Conservation (phyloP, 1,140 invertebrate genomes). For the Scaptomyza hsui region DNA sequence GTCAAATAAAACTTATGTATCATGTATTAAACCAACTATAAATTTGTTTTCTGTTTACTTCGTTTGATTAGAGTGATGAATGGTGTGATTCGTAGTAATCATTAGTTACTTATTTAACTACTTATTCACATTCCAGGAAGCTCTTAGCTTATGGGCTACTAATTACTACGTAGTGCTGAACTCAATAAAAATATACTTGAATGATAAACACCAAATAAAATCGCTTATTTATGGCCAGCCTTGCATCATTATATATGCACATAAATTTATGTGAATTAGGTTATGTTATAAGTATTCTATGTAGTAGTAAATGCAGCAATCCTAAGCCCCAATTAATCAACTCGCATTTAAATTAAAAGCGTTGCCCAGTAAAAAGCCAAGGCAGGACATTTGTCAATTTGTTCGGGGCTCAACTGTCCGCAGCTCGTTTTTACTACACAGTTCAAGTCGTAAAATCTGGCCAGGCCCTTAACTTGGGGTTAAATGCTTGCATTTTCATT, state of each 20-base stretch:
- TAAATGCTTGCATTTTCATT: conserved; percentile 45
- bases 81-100: conserved; percentile 16
- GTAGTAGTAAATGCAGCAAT: conserved; percentile 25
- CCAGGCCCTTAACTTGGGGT: not conserved
- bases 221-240: conserved; percentile 66
- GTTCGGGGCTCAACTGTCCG: conserved; percentile 30
- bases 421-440: conserved; percentile 49
- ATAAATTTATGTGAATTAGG: conserved; percentile 69
- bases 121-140: conserved; percentile 51
- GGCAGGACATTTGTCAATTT: conserved; percentile 67
- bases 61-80: conserved; percentile 12
- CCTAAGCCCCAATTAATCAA: conserved; percentile 72
- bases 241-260: conserved; percentile 68
- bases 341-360: conserved; percentile 51
- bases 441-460: conserved; percentile 1
- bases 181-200: conserved; percentile 49
- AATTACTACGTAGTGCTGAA: conserved; percentile 54
- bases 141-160: conserved; percentile 55
- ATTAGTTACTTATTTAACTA: conserved; percentile 41
- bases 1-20: conserved; percentile 81
- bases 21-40: conserved; percentile 73
- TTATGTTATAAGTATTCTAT: conserved; percentile 57
- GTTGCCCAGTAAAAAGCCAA: conserved; percentile 20
- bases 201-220: conserved; percentile 77
- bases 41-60: conserved; percentile 6